Evolutionary conservation across 2,888 invertebrate genomes (phyloP).

Genomic region (Diabrotica balteata): DNA sequence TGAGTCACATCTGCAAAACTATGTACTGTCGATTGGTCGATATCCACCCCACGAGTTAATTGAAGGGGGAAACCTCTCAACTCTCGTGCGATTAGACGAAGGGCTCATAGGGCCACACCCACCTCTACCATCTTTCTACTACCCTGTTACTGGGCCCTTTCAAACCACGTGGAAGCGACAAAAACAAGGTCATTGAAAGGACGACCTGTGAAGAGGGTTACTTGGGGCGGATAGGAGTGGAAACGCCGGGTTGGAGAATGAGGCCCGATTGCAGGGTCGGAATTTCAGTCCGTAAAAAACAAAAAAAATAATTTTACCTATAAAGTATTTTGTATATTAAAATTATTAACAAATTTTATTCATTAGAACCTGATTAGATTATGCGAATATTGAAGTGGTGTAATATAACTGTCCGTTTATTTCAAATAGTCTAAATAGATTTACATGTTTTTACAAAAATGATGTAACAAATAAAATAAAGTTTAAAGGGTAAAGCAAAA

Average conservation of each 20-base stretch:
- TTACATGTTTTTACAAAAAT: too few relatives aligned
- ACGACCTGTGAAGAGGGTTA: conserved; percentile 23
- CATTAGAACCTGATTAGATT: too few relatives aligned
- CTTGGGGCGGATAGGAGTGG: conserved; percentile 17
- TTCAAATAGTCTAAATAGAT: too few relatives aligned
- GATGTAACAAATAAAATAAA: too few relatives aligned
- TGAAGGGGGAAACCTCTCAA: conserved; percentile 37
- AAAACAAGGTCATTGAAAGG: conserved; percentile 47
- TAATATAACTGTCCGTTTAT: too few relatives aligned
- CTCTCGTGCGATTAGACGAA: conserved; percentile 42
- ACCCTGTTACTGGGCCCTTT: conserved; percentile 53
- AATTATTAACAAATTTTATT: too few relatives aligned
- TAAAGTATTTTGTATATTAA: too few relatives aligned
- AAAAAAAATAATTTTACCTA: too few relatives aligned
- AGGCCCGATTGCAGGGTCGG: neutral
- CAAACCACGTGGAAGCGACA: conserved; percentile 51
- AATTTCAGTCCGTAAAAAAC: too few relatives aligned
- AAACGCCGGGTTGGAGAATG: conserved; percentile 4
- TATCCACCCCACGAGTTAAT: conserved; percentile 40
- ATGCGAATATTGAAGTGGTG: too few relatives aligned
- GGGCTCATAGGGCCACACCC: conserved; percentile 49
- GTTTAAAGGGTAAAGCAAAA: too few relatives aligned
- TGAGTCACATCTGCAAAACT: conserved; percentile 7
- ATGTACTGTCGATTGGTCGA: conserved; percentile 40
- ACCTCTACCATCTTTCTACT: conserved; percentile 46